Base-by-base conservation (phyloP, 2,888 invertebrate species). In the Acanthosepion esculentum region DNA sequence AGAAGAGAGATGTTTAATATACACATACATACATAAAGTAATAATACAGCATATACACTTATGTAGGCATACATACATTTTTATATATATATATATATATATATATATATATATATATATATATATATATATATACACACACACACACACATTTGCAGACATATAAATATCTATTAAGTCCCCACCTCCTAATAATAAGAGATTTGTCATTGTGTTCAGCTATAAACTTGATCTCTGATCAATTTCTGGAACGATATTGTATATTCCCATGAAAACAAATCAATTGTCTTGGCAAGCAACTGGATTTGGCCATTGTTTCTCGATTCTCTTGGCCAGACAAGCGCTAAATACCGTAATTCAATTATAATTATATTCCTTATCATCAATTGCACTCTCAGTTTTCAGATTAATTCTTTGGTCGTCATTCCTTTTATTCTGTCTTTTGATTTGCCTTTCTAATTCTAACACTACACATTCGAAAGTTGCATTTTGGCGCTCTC, bases 221-320 rank as follows among this genome's bases (percentile, higher is more conserved):
- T n/a, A 12, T 33, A 12, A n/a, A 78, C 78, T 78, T 78, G 78
- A 78, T 78, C 78, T 78, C 78, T 33, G 78, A 78, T 78, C 78
- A 78, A 78, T 78, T 78, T 78, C 78, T 78, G 78, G 78, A 78
- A 78, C n/a, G 33, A 78, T 78, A 78, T 78, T 78, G 78, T 78
- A 78, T 78, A 78, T 78, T 78, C 15, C 10, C n/a, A 78, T 78
- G n/a, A 78, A 78, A 78, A 78, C 78, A 78, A 78, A 78, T 78
- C 78, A 78, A 59, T 78, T 78, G 78, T 78, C 78, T 78, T 78
- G 78, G 78, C 78, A 78, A 78, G n/a, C 78, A 33, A n/a, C 78
- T 33, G n/a, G n/a, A 78, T 18, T 78, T 78, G 78, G 78, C 78
- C n/a, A 33, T n/a, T n/a, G 78, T 78, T 12, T 78, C n/a, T 10